Evolutionary conservation across 2,113 vertebrate genomes (phyloP), one percentile per base, ranked within the genome.

Genomic region (Sebastes schlegelii): DNA sequence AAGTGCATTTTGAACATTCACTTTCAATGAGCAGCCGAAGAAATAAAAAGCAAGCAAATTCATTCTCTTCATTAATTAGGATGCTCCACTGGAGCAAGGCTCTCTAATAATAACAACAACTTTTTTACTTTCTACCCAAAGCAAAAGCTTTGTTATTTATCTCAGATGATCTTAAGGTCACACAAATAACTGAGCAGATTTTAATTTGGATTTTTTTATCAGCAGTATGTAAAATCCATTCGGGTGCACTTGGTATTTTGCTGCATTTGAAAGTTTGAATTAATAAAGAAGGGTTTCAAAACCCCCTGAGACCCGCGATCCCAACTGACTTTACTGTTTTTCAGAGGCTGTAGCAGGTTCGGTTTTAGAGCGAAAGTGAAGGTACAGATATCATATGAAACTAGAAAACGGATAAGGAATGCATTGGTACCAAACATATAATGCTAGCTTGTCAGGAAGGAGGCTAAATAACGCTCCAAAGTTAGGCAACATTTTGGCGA

Each of bases 1-100:
- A 69, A 5, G 77, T 62, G 58, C 40, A 64, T 55, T 67, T 74
- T 84, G 62, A 75, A 74, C 3, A 0, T 73, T 40, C 17, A 13
- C n/a, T 61, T 68, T 65, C 12, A 66, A 26, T 58, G 8, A 71
- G 12, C 34, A 55, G 43, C 1, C 43, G 19, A 67, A 60, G 4
- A 40, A 51, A 64, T 19, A 26, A 51, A 64, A 62, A 51, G n/a
- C 6, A n/a, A 2, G 26, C 40, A n/a, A 34, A 46, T 42, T 10
- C 5, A 70, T 46, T 61, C 19, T 23, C 23, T 23, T 52, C 57
- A 52, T 74, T 65, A 70, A 62, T 7, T 12, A 52, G 34, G 62
- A 52, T 13, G 40, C 1, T 71, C 23, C 1, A 26, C 34, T 65
- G 68, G 34, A n/a, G n/a, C 42, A 76, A 60, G 5, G 7, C 54